Base-by-base conservation (phyloP, 2,797 vertebrate genomes). In the Sebastes taczanowskii region DNA sequence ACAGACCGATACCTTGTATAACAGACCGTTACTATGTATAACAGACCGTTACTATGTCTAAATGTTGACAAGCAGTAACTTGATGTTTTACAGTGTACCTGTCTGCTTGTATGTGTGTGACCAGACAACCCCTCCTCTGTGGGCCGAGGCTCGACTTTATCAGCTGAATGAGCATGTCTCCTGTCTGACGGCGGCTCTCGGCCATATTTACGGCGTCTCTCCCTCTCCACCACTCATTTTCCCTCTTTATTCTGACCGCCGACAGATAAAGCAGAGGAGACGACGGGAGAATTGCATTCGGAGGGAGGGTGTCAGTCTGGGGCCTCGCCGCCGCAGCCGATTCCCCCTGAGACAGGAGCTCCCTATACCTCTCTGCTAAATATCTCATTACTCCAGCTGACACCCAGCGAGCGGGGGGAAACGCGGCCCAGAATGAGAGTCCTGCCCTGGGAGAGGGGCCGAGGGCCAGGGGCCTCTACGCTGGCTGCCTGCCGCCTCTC, bases 301-400 rank as follows among this genome's bases (percentile, higher is more conserved):
- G 83, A 85, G 81, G 69, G 71, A 80, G 71, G 56, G 89, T 87
- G 91, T 87, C 90, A 88, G 81, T 84, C 80, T 66, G 74, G 73
- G 82, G 68, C 85, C 61, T 80, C 34, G 70, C 14, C 55, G 32
- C 79, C 56, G 72, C 80, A 80, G 77, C 75, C 80, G 30, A 87
- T 87, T 90, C 88, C 88, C 90, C 90, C 5, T 11, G 88, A 91
- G 91, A 89, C 80, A 46, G 69, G 68, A 82, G 86, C 88, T 89
- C 86, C 81, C 72, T 22, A 79, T 84, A 79, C 76, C 74, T 84
- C 85, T 71, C 88, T 22, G 83, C 89, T 93, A 94, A 94, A 94
- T 90, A 94, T 92, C 91, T 92, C 93, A 94, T 94, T 92, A 92
- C 91, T 89, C 81, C 84, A 52, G 87, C 86, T 89, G 92, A 92